phyloP scores from a whole-genome alignment of 2,113 vertebrate genomes.

The Martes martes region DNA sequence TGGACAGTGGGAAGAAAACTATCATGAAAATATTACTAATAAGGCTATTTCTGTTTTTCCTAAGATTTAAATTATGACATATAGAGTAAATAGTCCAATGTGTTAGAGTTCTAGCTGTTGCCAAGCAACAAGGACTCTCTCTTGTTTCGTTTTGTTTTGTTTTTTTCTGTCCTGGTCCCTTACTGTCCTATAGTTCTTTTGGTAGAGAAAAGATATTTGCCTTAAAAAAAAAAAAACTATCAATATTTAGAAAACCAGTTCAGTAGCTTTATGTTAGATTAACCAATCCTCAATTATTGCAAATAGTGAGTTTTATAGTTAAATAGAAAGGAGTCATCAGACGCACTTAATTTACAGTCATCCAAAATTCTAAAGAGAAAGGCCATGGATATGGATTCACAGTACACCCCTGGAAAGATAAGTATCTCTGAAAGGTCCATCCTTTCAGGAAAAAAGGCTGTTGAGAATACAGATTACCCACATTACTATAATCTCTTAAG shows the following conservation, averaged over 20 bases:
- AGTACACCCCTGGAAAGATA: slow-evolving; percentile 26
- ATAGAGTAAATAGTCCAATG: neutral
- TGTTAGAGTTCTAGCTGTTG: slow-evolving; percentile 55
- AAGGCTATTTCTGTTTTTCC: neutral
- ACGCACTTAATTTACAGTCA: neutral
- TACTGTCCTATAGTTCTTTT: neutral
- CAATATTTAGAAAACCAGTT: neutral
- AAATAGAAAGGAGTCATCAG: neutral
- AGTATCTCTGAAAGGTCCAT: slow-evolving; percentile 12
- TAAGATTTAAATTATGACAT: neutral
- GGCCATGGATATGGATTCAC: neutral
- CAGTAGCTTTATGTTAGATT: neutral
- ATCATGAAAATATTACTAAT: neutral
- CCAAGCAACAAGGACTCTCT: slow-evolving; percentile 47
- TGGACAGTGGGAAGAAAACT: neutral
- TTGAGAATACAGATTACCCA: slow-evolving; percentile 25
- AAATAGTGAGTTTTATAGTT: slow-evolving; percentile 22
- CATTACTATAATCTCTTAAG: slow-evolving; percentile 19
- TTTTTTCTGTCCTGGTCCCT: neutral
- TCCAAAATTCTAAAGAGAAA: neutral
- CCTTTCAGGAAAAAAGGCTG: neutral
- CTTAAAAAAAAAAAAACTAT: neutral
- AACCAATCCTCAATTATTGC: slow-evolving; percentile 6
- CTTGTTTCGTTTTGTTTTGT: neutral
- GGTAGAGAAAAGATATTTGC: neutral